Evolutionary conservation across 1,140 invertebrate genomes (phyloP).

Genomic region (Hyphantria cunea): DNA sequence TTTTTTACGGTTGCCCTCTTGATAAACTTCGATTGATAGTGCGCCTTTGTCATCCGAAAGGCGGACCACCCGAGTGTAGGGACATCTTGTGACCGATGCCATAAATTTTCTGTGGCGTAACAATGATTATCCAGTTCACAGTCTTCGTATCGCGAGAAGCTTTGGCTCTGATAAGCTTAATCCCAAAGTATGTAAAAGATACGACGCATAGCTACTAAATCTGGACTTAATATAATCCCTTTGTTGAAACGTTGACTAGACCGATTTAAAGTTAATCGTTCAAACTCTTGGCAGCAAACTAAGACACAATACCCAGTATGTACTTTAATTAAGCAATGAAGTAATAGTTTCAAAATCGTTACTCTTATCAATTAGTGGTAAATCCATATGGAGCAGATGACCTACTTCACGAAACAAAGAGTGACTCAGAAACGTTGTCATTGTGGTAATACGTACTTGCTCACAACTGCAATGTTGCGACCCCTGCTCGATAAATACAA

Average conservation of each 20-base stretch:
- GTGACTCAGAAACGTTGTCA: constrained; percentile 60
- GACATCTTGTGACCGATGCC: constrained; percentile 52
- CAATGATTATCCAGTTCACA: constrained; percentile 50
- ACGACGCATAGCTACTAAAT: constrained; percentile 13
- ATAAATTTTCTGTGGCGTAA: constrained; percentile 73
- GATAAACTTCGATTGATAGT: constrained; percentile 63
- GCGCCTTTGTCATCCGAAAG: constrained; percentile 46
- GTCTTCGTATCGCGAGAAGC: constrained; percentile 48
- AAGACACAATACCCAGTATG: no score
- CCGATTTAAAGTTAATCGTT: constrained; percentile 7
- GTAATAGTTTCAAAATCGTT: constrained; percentile 26
- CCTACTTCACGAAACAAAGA: constrained; percentile 65
- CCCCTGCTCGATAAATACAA: no score
- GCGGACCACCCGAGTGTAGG: constrained; percentile 62
- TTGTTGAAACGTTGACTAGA: constrained; percentile 22
- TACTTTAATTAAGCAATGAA: neutral
- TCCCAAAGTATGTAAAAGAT: constrained; percentile 39
- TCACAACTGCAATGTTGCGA: no score
- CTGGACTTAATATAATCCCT: constrained; percentile 38
- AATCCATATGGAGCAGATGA: constrained; percentile 69
- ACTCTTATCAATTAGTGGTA: constrained; percentile 60
- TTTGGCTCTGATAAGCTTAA: constrained; percentile 65
- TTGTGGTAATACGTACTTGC: constrained; percentile 46
- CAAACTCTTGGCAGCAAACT: neutral
- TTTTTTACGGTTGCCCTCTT: constrained; percentile 61